These are phyloP conservation scores for Cantharis nigra DNA, from an alignment of 2,888 invertebrate species.

Conservation along the genomic window DNA sequence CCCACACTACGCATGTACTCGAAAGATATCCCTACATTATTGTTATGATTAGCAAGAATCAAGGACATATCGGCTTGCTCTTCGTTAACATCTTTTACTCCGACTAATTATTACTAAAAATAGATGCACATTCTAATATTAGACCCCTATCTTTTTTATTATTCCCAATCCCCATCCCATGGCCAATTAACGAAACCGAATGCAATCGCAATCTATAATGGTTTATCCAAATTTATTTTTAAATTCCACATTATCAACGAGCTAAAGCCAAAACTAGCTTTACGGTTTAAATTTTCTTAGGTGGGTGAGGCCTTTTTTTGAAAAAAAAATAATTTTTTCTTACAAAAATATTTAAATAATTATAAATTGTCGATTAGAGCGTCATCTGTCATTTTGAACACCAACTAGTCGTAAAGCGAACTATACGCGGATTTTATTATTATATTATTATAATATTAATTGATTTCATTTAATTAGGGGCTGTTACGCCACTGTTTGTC, in stretches of 20 bases:
- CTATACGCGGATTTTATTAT: neutral
- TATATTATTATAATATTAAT: too few relatives aligned
- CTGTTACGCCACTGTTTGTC: too few relatives aligned
- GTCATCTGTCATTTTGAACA: neutral
- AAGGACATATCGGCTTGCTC: conserved; percentile 27
- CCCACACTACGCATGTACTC: conserved; percentile 37
- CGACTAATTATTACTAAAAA: neutral
- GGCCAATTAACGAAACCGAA: neutral
- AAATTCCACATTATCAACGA: too few relatives aligned
- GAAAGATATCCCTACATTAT: conserved; percentile 26
- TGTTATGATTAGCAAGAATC: conserved; percentile 29
- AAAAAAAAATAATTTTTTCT: neutral
- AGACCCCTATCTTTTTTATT: neutral
- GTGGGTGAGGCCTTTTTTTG: neutral
- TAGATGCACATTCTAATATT: neutral
- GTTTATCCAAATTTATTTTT: too few relatives aligned
- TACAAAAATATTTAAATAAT: neutral
- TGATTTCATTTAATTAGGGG: too few relatives aligned
- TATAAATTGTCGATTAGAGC: neutral
- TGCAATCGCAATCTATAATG: neutral
- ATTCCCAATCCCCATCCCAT: neutral
- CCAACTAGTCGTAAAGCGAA: neutral
- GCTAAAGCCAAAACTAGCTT: neutral
- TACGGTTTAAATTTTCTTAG: neutral
- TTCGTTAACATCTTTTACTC: conserved; percentile 5